Evolutionary conservation across 2,797 vertebrate genomes (phyloP).

Genomic region (Cuculus canorus): DNA sequence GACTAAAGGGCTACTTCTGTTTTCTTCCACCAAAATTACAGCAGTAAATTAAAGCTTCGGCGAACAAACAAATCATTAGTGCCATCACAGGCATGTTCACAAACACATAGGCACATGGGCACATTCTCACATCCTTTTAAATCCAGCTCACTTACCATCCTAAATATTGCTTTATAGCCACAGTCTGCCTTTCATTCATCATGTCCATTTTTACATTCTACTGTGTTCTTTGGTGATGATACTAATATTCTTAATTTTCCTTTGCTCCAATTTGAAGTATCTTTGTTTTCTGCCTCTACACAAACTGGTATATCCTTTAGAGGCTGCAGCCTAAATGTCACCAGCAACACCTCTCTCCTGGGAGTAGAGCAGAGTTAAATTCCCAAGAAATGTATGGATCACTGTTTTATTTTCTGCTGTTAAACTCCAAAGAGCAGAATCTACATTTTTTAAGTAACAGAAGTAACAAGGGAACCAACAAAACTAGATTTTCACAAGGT

Average conservation of each 20-base stretch:
- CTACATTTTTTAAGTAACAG: neutral
- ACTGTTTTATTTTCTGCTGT: neutral
- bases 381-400: neutral
- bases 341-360: neutral
- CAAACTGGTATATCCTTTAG: neutral
- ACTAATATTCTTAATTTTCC: neutral
- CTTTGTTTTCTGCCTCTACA: neutral
- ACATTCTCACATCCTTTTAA: neutral
- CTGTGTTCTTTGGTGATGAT: neutral
- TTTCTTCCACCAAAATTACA: neutral
- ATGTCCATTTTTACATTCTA: neutral
- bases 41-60: neutral
- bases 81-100: neutral
- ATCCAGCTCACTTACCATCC: neutral
- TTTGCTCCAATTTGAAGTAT: neutral
- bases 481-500: neutral
- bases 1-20: neutral
- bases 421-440: neutral
- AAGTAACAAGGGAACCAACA: neutral
- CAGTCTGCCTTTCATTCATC: neutral
- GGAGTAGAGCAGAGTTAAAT: neutral
- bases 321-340: neutral
- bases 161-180: neutral
- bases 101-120: fast-evolving
- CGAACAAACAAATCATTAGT: neutral